These are phyloP conservation scores for Patella ulyssiponensis DNA, from an alignment of 2,888 invertebrate species.

Conservation along the genomic window DNA sequence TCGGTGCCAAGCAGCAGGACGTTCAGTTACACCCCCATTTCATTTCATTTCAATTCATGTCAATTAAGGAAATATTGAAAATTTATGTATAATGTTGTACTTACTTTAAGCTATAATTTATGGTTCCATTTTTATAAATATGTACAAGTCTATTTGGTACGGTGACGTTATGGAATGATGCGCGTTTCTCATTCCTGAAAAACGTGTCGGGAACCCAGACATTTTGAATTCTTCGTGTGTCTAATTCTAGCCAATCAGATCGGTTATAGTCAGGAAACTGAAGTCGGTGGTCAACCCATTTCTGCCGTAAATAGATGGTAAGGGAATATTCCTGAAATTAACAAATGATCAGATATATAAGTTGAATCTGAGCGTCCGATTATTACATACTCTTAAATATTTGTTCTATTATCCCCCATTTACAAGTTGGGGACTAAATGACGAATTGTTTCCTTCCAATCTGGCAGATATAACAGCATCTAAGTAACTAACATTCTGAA, in stretches of 20 bases:
- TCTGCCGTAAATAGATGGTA: conserved; percentile 55
- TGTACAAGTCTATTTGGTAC: conserved; percentile 66
- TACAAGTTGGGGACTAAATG: no score
- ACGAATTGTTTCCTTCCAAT: no score
- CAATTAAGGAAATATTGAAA: no score
- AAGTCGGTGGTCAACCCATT: conserved; percentile 54
- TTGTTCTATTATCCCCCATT: no score
- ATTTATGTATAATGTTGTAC: background rate
- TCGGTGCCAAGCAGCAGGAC: background rate
- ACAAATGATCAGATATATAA: background rate
- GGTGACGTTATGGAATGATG: conserved; percentile 62
- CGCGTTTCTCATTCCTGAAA: conserved; percentile 65
- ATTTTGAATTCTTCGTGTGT: conserved; percentile 53
- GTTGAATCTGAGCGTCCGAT: no score
- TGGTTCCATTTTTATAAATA: conserved; percentile 61
- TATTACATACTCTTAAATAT: no score
- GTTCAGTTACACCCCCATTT: no score
- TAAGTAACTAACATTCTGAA: no score
- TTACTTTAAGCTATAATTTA: conserved; percentile 64
- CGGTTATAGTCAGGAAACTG: conserved; percentile 45
- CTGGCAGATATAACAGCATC: no score
- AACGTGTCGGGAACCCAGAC: conserved; percentile 67
- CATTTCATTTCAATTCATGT: no score
- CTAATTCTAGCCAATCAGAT: conserved; percentile 51
- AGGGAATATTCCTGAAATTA: conserved; percentile 52